Percentiles rank a stretch among this genome's conserved stretches.
These are phyloP conservation scores for Lepidurus arcticus DNA, from an alignment of 1,140 invertebrate species.

Conservation along the genomic window DNA sequence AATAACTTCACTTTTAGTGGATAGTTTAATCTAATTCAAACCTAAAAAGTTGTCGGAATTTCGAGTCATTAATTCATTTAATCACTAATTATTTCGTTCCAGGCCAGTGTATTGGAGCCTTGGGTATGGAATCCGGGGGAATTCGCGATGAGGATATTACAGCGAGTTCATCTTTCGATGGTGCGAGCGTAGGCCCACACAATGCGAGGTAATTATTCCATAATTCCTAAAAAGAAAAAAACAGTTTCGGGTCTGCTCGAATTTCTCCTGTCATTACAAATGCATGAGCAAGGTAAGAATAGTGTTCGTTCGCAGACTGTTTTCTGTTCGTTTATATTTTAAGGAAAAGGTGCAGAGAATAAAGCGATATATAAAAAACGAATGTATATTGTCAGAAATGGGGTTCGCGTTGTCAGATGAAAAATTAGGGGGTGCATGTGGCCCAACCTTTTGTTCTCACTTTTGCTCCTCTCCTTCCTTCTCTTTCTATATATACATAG, in stretches of 20 bases:
- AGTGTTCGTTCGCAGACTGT: background rate
- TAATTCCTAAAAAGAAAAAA: background rate
- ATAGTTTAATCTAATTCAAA: too few species aligned
- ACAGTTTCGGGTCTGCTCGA: constrained; percentile 14
- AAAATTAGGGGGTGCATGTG: constrained; percentile 3
- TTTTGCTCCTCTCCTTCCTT: background rate
- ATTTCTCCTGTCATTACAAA: background rate
- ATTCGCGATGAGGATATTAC: constrained; percentile 78
- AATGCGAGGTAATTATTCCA: constrained; percentile 66
- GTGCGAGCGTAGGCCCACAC: constrained; percentile 81
- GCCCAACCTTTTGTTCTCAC: constrained; percentile 3
- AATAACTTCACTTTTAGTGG: too few species aligned
- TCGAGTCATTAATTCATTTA: too few species aligned
- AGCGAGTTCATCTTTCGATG: constrained; percentile 82
- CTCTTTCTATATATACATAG: background rate
- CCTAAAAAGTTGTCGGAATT: too few species aligned
- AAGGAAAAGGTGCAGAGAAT: background rate
- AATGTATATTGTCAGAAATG: background rate
- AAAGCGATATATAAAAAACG: background rate
- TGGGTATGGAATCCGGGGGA: constrained; percentile 84
- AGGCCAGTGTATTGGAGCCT: constrained; percentile 71
- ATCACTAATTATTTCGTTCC: constrained; percentile 35
- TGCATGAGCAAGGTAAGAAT: background rate
- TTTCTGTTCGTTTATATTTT: background rate
- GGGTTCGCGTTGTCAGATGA: constrained; percentile 4